Base-by-base conservation (phyloP, 2,113 vertebrate genomes). In the Gallinago undulata region DNA sequence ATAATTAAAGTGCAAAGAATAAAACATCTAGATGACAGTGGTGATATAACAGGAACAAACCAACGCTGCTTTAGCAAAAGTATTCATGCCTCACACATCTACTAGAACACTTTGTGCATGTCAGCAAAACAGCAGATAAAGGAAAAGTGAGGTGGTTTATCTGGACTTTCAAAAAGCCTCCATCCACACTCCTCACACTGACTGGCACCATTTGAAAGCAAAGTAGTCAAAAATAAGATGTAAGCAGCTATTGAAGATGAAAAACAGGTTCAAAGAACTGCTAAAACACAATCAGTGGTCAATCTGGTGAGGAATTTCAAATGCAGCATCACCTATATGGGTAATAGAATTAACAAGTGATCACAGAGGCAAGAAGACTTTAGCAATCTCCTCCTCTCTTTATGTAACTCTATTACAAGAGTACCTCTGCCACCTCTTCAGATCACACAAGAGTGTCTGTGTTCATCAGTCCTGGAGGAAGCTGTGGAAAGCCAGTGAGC, bases 1-100 rank as follows among this genome's bases (percentile, higher is more conserved):
- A 96, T 94, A 96, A 97, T 95, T 95, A 96, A 93, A 96, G 72
- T 11, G 5, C 70, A 67, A 96, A 93, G 81, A 90, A 96, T 96
- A 96, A 97, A 96, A 80, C 69, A 96, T 85, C 74, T 50, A 93
- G 84, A 85, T 96, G 93, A 91, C 91, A 93, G 70, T 19, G 19
- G 55, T 80, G 90, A 94, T 94, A 93, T 73, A 97, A 91, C 70
- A 91, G 70, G 90, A 97, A 85, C 87, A 95, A 95, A 90, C 67
- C 70, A 95, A 90, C 55, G 85, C 87, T 53, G 57, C 87, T 95
- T 94, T 87, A 94, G 95, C 70, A 37, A 39, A 96, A 91, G 81
- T 68, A 82, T 83, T 96, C 60, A 23, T 30, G 87, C 87, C 66
- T 96, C 87, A 85, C 84, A 85, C 82, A 76, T 91, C 75, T 93